These are phyloP conservation scores for Phyllopteryx taeniolatus DNA, from an alignment of 2,113 vertebrate species.

Conservation along the genomic window DNA sequence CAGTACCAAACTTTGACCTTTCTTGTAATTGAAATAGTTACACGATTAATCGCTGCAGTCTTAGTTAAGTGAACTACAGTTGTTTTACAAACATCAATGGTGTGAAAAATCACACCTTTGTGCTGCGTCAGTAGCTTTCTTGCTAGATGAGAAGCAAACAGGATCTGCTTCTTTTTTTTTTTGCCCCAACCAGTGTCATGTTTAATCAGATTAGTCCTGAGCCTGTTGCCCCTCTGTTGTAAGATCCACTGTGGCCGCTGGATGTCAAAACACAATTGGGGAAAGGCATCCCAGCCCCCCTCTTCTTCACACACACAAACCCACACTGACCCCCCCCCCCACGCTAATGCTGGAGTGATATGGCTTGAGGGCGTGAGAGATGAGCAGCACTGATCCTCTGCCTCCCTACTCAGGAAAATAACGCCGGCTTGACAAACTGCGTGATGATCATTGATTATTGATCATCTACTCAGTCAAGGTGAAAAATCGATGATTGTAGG, in stretches of 20 bases:
- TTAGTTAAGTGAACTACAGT: not conserved
- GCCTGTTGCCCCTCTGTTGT: slow-evolving; percentile 22
- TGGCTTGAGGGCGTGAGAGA: slow-evolving; percentile 47
- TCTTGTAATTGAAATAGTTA: too few relatives aligned
- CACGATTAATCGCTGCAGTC: too few relatives aligned
- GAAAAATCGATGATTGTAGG: slow-evolving; percentile 40
- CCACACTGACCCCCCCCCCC: slow-evolving; percentile 1
- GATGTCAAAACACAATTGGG: slow-evolving; percentile 39
- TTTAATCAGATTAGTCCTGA: slow-evolving; percentile 60
- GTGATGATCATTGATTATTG: slow-evolving; percentile 59
- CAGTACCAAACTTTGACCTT: too few relatives aligned
- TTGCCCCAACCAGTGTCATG: slow-evolving; percentile 16
- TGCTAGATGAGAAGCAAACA: slow-evolving; percentile 13
- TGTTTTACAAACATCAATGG: not conserved
- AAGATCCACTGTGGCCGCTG: slow-evolving; percentile 34
- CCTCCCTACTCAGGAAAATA: slow-evolving; percentile 31
- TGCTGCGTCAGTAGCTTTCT: not conserved
- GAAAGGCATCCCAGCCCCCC: slow-evolving; percentile 14
- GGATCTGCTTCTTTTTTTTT: slow-evolving; percentile 2
- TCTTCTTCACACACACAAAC: not conserved
- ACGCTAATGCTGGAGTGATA: slow-evolving; percentile 41
- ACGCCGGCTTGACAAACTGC: slow-evolving; percentile 52
- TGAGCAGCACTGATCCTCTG: slow-evolving; percentile 34
- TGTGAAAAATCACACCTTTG: not conserved
- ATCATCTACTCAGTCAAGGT: slow-evolving; percentile 51